Evolutionary conservation across 2,113 vertebrate genomes (phyloP).

Genomic region (Cnemophilus loriae): DNA sequence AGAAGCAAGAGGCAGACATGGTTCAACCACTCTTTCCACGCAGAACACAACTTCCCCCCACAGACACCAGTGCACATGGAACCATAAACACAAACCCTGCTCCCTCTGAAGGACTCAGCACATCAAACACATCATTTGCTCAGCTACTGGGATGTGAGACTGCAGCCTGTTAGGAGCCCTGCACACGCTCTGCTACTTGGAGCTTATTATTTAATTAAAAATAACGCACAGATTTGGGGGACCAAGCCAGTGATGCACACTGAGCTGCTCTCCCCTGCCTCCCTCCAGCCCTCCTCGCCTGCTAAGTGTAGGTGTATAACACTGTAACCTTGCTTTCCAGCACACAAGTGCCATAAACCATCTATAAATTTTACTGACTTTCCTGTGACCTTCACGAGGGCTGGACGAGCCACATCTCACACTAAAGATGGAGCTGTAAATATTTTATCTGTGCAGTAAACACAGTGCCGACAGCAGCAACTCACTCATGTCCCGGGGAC

Average conservation of each 20-base stretch:
- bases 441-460: conserved; percentile 72
- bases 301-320: neutral
- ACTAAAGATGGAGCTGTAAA: conserved; percentile 67
- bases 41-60: neutral
- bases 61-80: neutral
- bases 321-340: conserved; percentile 1
- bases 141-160: neutral
- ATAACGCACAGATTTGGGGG: neutral
- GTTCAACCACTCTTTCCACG: neutral
- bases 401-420: conserved; percentile 53
- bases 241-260: neutral
- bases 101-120: neutral
- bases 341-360: conserved; percentile 30
- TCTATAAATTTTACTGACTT: conserved; percentile 69
- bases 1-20: neutral
- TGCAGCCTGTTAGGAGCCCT: neutral
- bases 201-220: conserved; percentile 49
- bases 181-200: neutral
- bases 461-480: conserved; percentile 26
- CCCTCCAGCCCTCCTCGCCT: neutral
- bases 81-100: neutral
- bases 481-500: neutral
- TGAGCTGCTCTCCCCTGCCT: neutral
- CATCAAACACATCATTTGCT: neutral
- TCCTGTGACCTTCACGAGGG: conserved; percentile 60